A percentile compares a stretch with the other conserved stretches of the same genome.
phyloP scores from a whole-genome alignment of 2,797 vertebrate genomes.

The Acipenser oxyrinchus region DNA sequence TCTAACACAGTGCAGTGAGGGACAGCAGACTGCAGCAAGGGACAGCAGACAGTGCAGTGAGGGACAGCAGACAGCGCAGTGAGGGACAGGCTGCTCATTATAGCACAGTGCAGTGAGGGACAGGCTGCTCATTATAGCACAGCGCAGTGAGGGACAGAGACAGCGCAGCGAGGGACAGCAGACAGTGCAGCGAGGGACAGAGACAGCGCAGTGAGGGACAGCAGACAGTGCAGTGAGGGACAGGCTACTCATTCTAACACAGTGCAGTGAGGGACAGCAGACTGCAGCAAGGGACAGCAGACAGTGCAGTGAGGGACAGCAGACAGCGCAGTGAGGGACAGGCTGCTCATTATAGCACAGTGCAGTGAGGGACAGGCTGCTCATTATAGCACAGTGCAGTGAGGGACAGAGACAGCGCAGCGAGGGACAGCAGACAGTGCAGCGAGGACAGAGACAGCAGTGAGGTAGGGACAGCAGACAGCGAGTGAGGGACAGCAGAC shows the following conservation, averaged over 20 bases:
- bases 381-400: neutral
- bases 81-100: constrained; percentile 16
- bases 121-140: constrained; percentile 26
- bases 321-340: neutral
- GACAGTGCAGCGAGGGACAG: too few species aligned
- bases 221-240: neutral
- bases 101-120: constrained; percentile 32
- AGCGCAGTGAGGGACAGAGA: constrained; percentile 20
- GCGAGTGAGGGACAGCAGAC: constrained; percentile 12
- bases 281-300: constrained; percentile 14
- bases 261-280: too few species aligned
- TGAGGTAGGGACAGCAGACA: too few species aligned
- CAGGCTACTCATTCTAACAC: too few species aligned
- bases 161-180: too few species aligned
- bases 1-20: constrained; percentile 3
- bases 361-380: too few species aligned
- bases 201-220: too few species aligned
- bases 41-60: neutral
- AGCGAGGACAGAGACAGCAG: too few species aligned
- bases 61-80: constrained; percentile 13
- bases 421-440: constrained; percentile 8
- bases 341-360: too few species aligned
- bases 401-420: constrained; percentile 5
- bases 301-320: constrained; percentile 2
- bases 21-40: neutral